Base-by-base conservation (phyloP, 2,113 vertebrate genomes). In the Thymallus thymallus region DNA sequence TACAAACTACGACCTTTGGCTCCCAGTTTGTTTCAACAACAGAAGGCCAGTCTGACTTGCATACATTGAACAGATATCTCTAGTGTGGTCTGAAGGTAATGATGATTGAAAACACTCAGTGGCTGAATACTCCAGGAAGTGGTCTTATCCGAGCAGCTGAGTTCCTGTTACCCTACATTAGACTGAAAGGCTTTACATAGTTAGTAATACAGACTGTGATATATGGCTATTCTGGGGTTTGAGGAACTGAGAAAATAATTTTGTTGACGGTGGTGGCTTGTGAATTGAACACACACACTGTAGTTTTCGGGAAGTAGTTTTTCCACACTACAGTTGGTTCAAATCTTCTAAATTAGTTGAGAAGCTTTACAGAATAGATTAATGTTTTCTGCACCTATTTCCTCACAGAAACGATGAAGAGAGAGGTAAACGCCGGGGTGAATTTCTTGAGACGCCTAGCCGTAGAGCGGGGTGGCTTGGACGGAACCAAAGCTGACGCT, bases 351-450 rank as follows among this genome's bases (percentile, higher is more conserved):
- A 41, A 41, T 41, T 3, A 41, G 35, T 41, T 41, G 9, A 41
- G 35, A 18, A 51, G 48, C 48, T 51, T 51, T 51, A 51, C 48
- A 14, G n/a, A n/a, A 35, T 7, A 24, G 18, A 48, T n/a, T 23
- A 9, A 60, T 22, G 56, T 23, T 60, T 60, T 9, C 77, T 73
- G 45, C 6, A 9, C 30, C 75, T 76, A 62, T 24, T 69, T 55
- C 5, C 46, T 16, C 75, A 41, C 77, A 92, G 84, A 60, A 46
- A 76, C 68, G 74, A 99, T 99, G 98, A 96, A 92, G 90, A 93
- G 94, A 86, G 98, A 99, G 92, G 96, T 99, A 76, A 94, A 92
- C 46, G 94, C 96, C 0, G 88, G 94, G 0, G 96, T 96, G 9
- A 90, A 94, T 87, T 98, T 99, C 86, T 87, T 99, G 78, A 95